Percentiles rank a stretch among this genome's conserved stretches.
phyloP scores from a whole-genome alignment of 1,140 invertebrate genomes.

The Bilobella aurantiaca region DNA sequence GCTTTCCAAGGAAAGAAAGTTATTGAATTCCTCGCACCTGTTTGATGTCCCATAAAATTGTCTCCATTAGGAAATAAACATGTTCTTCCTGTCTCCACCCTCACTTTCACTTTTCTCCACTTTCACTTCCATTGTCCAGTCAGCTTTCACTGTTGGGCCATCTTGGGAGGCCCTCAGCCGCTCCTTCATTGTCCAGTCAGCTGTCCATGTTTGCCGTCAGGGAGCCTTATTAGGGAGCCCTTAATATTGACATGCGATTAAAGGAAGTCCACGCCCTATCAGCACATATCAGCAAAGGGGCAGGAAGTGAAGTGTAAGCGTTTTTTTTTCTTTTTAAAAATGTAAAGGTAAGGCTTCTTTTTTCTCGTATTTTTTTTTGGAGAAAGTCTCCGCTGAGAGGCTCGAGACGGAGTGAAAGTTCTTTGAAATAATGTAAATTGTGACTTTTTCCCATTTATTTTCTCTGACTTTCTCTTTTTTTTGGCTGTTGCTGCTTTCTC shows the following conservation, averaged over 20 bases:
- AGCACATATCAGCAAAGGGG: no score
- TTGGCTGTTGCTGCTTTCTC: neutral
- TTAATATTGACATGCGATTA: no score
- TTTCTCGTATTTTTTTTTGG: no score
- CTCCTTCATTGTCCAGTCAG: neutral
- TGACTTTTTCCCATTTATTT: neutral
- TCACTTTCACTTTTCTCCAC: neutral
- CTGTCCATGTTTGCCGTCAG: neutral
- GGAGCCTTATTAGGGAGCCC: no score
- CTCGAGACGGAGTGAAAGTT: neutral
- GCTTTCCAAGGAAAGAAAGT: neutral
- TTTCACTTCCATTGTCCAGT: neutral
- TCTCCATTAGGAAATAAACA: slow-evolving; percentile 9
- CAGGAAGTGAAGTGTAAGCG: no score
- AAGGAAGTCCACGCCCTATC: no score
- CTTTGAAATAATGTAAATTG: neutral
- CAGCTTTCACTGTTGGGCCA: no score
- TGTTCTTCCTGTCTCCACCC: neutral
- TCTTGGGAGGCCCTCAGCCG: no score
- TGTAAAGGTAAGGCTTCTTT: no score
- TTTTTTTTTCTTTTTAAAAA: no score
- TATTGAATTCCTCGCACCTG: slow-evolving; percentile 7
- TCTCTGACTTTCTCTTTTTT: neutral
- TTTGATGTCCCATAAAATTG: slow-evolving; percentile 8
- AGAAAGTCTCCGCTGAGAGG: no score